Conservation (phyloP, 2,888 invertebrate genomes). For the Amblyjoppa proteus region DNA sequence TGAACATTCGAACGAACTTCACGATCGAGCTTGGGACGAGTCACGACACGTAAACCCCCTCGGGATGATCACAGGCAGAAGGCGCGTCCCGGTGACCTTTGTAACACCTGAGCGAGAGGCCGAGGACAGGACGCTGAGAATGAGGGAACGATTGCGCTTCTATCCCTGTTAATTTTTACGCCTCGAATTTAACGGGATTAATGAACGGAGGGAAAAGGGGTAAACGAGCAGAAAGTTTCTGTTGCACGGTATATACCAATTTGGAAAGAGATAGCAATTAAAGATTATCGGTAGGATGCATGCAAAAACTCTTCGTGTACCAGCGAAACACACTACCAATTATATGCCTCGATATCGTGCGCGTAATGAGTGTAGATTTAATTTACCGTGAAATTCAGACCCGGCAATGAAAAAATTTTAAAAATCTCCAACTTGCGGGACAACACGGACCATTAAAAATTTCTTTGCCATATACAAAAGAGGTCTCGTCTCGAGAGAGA, state of each 20-base stretch:
- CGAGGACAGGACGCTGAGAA: conserved; percentile 52
- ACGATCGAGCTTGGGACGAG: conserved; percentile 11
- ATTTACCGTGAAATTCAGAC: neutral
- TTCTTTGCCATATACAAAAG: neutral
- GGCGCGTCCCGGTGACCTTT: conserved; percentile 61
- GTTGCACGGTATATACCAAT: neutral
- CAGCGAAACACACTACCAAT: neutral
- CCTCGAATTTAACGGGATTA: conserved; percentile 22
- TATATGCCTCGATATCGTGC: neutral
- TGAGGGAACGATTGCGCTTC: conserved; percentile 39
- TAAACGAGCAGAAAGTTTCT: neutral
- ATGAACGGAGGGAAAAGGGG: neutral
- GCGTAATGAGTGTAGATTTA: neutral
- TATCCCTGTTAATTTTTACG: conserved; percentile 48
- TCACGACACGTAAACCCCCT: conserved; percentile 52
- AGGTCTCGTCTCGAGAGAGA: neutral
- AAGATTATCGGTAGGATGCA: conserved; percentile 7
- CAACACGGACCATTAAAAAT: neutral
- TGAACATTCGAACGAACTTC: neutral
- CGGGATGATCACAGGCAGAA: conserved; percentile 42
- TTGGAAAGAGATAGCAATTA: neutral
- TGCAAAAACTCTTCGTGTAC: conserved; percentile 1
- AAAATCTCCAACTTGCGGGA: neutral
- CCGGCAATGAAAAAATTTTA: neutral
- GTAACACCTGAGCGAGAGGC: conserved; percentile 60